These are phyloP conservation scores for Papilio aristodemus DNA, from an alignment of 1,140 invertebrate species.

Conservation along the genomic window DNA sequence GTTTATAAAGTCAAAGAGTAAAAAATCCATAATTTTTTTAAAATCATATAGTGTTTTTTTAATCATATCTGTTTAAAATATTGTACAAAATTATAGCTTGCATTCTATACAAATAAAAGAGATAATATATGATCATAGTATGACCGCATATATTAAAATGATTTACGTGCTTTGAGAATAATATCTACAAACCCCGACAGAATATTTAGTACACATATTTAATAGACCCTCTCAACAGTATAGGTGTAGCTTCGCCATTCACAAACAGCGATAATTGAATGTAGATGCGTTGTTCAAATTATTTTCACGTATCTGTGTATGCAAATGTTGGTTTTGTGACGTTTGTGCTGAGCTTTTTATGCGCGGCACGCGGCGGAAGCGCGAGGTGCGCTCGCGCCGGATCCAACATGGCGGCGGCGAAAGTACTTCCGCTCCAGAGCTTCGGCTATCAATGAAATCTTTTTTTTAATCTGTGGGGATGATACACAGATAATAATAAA, in stretches of 20 bases:
- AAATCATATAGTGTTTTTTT: no score
- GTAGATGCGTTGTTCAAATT: slow-evolving; percentile 57
- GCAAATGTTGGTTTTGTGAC: slow-evolving; percentile 71
- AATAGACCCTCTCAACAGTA: background rate
- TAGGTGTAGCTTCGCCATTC: slow-evolving; percentile 7
- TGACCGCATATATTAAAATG: background rate
- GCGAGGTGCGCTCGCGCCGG: slow-evolving; percentile 72
- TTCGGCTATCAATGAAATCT: slow-evolving; percentile 70
- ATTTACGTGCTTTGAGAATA: background rate
- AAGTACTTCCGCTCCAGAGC: slow-evolving; percentile 74
- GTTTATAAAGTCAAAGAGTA: no score
- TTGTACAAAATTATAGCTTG: no score
- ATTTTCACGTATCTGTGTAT: slow-evolving; percentile 70
- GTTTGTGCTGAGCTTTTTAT: slow-evolving; percentile 74
- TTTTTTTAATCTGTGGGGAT: slow-evolving; percentile 41
- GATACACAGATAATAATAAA: background rate
- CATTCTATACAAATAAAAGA: no score
- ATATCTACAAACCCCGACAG: background rate
- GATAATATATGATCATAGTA: no score
- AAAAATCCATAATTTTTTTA: no score
- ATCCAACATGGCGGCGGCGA: slow-evolving; percentile 77
- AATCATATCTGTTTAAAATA: no score
- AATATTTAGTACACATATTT: slow-evolving; percentile 7
- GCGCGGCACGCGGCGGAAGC: slow-evolving; percentile 77
- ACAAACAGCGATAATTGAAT: slow-evolving; percentile 39